Evolutionary conservation across 2,888 invertebrate genomes (phyloP).

Genomic region (Coecobrya sp.): DNA sequence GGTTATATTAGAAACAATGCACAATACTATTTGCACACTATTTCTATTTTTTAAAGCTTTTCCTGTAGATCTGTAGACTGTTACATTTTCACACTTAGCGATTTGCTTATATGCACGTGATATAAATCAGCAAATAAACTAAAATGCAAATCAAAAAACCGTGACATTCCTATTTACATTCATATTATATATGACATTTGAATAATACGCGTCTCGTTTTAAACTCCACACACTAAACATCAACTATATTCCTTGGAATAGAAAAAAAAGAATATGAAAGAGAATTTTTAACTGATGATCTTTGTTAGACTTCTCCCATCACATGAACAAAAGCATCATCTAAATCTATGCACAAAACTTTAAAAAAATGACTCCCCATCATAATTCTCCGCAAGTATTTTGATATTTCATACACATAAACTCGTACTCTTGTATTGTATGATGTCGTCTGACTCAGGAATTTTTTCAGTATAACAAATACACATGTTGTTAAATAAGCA

Average conservation of each 20-base stretch:
- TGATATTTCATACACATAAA: slow-evolving; percentile 19
- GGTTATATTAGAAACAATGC: not conserved
- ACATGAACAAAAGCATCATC: not conserved
- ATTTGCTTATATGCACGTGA: too few relatives aligned
- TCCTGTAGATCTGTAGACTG: too few relatives aligned
- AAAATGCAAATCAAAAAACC: too few relatives aligned
- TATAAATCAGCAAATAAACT: not conserved
- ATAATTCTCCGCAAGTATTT: slow-evolving; percentile 6
- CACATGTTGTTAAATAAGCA: not conserved
- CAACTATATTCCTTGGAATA: not conserved
- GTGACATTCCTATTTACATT: not conserved
- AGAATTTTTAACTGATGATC: slow-evolving; percentile 18
- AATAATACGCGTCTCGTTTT: not conserved
- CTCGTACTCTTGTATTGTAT: slow-evolving; percentile 25
- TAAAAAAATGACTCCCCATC: slow-evolving; percentile 5
- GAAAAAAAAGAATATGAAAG: not conserved
- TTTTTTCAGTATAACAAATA: slow-evolving; percentile 47
- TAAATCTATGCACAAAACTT: not conserved
- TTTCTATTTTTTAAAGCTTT: not conserved
- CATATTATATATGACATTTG: not conserved
- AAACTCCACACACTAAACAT: not conserved
- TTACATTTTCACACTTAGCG: too few relatives aligned
- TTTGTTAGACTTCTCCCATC: slow-evolving; percentile 25
- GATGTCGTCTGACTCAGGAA: slow-evolving; percentile 73
- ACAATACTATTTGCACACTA: not conserved